Evolutionary conservation across 2,113 vertebrate genomes (phyloP).

Genomic region (Pelusios castaneus): DNA sequence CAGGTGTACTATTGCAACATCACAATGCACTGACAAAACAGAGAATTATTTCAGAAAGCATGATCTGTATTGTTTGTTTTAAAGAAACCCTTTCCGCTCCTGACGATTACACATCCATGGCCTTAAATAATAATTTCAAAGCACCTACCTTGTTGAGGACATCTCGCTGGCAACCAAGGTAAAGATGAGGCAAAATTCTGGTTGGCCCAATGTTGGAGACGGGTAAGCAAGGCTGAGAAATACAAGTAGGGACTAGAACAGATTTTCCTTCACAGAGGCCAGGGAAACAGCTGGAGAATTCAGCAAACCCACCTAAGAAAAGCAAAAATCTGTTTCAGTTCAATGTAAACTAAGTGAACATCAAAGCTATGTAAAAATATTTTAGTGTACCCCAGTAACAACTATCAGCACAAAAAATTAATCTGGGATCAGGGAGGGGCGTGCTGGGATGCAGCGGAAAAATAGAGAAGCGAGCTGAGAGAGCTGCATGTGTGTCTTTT

Average conservation of each 20-base stretch:
- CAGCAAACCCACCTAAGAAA: slow-evolving; percentile 88
- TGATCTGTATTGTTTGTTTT: not conserved
- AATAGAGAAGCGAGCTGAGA: not conserved
- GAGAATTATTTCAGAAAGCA: not conserved
- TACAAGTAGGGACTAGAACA: slow-evolving; percentile 85
- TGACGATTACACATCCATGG: not conserved
- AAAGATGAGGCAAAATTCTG: slow-evolving; percentile 94
- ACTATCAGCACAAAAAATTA: not conserved
- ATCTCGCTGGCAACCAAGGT: slow-evolving; percentile 95
- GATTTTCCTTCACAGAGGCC: slow-evolving; percentile 95
- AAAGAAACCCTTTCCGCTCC: not conserved
- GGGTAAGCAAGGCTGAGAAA: slow-evolving; percentile 92
- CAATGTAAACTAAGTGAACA: not conserved
- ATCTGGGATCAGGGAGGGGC: not conserved
- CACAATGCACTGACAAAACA: not conserved
- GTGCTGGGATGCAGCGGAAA: not conserved
- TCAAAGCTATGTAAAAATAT: not conserved
- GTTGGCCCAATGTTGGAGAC: slow-evolving; percentile 89
- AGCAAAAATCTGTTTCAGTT: not conserved
- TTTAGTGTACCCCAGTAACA: accelerated
- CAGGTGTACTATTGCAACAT: accelerated
- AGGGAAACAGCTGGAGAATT: slow-evolving; percentile 91
- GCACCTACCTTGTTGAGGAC: slow-evolving; percentile 91
- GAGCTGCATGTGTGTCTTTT: accelerated
- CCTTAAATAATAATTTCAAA: not conserved